These are phyloP conservation scores for Nymphalis polychloros DNA, from an alignment of 2,888 invertebrate species.

Conservation along the genomic window DNA sequence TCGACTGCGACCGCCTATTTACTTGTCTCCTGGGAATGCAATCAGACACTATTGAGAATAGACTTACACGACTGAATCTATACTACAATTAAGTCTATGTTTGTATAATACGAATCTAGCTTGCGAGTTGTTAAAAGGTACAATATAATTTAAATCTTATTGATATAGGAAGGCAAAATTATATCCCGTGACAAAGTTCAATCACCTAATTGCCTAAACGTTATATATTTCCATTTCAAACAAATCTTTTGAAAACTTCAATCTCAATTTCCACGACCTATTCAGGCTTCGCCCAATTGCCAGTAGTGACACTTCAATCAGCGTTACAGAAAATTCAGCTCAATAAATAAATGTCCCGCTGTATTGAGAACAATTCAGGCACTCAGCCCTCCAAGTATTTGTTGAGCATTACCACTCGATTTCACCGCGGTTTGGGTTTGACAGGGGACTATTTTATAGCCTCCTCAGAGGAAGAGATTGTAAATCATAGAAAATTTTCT, in stretches of 20 bases:
- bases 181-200: background rate
- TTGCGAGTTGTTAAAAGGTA: background rate
- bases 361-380: slow-evolving; percentile 36
- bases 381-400: slow-evolving; percentile 59
- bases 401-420: slow-evolving; percentile 67
- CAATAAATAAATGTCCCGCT: slow-evolving; percentile 33
- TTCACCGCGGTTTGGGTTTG: slow-evolving; percentile 58
- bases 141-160: no score
- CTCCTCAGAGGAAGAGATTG: slow-evolving; percentile 59
- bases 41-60: slow-evolving; percentile 47
- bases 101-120: background rate
- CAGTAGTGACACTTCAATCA: slow-evolving; percentile 32
- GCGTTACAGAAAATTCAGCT: slow-evolving; percentile 20
- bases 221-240: slow-evolving; percentile 19
- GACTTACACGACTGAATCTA: slow-evolving; percentile 13
- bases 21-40: slow-evolving; percentile 48
- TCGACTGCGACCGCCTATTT: slow-evolving; percentile 54
- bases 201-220: slow-evolving; percentile 6
- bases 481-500: slow-evolving; percentile 72
- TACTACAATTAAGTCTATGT: background rate
- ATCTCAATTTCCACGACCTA: slow-evolving; percentile 22
- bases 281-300: slow-evolving; percentile 24
- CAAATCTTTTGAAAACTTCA: slow-evolving; percentile 22
- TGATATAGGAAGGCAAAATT: no score
- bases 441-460: slow-evolving; percentile 75